These are phyloP conservation scores for Lithobates sylvaticus DNA, from an alignment of 2,797 vertebrate species.

Conservation along the genomic window DNA sequence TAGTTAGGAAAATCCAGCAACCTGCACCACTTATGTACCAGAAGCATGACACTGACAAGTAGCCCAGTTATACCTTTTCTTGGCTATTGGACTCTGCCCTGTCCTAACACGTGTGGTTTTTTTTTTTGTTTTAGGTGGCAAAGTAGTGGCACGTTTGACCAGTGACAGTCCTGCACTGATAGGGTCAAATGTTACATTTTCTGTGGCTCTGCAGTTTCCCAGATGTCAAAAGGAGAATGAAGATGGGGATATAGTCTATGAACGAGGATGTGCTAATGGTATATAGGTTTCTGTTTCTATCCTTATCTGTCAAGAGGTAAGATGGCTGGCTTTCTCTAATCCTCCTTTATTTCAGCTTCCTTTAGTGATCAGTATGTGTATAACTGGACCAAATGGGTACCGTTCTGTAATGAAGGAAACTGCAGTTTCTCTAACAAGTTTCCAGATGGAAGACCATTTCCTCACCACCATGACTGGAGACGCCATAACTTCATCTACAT, in stretches of 20 bases:
- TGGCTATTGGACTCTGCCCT: no score
- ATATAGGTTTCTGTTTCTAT: conserved; percentile 58
- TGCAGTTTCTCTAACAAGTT: conserved; percentile 78
- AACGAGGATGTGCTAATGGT: conserved; percentile 85
- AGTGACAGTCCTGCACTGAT: conserved; percentile 91
- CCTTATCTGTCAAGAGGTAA: no score
- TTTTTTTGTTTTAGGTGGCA: conserved; percentile 72
- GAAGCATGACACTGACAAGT: no score
- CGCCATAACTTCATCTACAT: conserved; percentile 87
- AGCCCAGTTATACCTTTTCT: no score
- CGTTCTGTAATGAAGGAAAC: conserved; percentile 69
- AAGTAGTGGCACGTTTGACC: conserved; percentile 80
- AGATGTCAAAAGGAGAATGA: conserved; percentile 87
- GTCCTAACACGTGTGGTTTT: no score
- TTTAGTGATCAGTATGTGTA: conserved; percentile 78
- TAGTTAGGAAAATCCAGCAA: no score
- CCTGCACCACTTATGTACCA: no score
- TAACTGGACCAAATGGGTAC: conserved; percentile 87
- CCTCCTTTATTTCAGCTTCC: conserved; percentile 66
- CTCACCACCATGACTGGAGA: conserved; percentile 81
- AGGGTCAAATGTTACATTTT: conserved; percentile 86
- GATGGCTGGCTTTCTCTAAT: no score
- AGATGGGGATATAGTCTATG: conserved; percentile 82
- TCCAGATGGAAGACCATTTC: conserved; percentile 90
- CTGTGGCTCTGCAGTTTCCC: conserved; percentile 84